Evolutionary conservation across 2,888 invertebrate species (phyloP).

Genomic region (Platycnemis pennipes): DNA sequence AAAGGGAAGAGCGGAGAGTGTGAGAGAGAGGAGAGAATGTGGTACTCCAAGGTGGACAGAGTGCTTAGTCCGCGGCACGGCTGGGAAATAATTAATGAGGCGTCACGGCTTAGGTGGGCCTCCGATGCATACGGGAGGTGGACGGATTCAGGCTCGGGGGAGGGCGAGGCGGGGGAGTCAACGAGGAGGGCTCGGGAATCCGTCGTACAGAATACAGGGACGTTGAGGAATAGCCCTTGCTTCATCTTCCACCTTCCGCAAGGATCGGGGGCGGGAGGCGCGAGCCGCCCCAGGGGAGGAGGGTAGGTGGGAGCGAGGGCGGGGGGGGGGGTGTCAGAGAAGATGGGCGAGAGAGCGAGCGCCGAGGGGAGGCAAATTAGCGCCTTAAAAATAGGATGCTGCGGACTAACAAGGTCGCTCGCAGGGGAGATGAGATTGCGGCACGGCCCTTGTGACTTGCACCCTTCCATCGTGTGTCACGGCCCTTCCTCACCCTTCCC

Average conservation of each 20-base stretch:
- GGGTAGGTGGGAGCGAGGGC: background rate
- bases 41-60: conserved; percentile 2
- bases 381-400: conserved; percentile 62
- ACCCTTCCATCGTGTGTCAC: background rate
- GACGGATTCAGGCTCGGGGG: background rate
- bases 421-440: conserved; percentile 46
- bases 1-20: background rate
- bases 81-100: conserved; percentile 57
- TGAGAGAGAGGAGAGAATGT: background rate
- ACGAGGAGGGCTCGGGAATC: background rate
- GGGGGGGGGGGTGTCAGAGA: too few species aligned
- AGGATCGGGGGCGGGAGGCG: too few species aligned
- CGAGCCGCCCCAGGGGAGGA: background rate
- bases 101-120: conserved; percentile 44
- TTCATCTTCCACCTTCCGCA: background rate
- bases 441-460: conserved; percentile 10
- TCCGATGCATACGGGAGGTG: conserved; percentile 34
- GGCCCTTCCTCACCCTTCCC: background rate
- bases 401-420: conserved; percentile 67
- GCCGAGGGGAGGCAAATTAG: conserved; percentile 60
- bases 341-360: conserved; percentile 12
- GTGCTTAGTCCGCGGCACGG: conserved; percentile 57
- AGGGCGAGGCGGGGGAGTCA: background rate
- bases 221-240: background rate
- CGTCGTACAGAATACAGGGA: background rate